Conservation (phyloP, 2,797 vertebrate species). For the Holocentrus rufus region DNA sequence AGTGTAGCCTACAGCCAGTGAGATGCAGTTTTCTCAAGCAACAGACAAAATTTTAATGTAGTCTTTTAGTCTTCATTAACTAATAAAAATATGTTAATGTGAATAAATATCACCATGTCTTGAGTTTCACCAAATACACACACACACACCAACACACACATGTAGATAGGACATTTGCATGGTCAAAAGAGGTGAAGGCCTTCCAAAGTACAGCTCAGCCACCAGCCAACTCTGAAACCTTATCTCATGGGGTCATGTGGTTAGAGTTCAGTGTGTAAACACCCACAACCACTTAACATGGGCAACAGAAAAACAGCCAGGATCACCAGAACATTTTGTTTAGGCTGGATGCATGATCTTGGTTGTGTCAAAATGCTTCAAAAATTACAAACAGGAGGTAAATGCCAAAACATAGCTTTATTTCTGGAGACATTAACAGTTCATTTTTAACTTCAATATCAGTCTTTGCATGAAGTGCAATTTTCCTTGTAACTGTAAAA, state of each 20-base stretch:
- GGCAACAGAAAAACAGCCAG: constrained; percentile 23
- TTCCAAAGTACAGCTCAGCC: constrained; percentile 68
- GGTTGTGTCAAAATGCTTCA: neutral
- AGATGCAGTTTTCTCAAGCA: too few relatives aligned
- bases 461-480: constrained; percentile 40
- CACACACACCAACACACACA: neutral
- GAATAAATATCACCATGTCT: neutral
- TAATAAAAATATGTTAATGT: neutral
- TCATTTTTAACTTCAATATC: constrained; percentile 34
- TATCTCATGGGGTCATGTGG: constrained; percentile 76
- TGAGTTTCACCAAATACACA: neutral
- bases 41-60: too few relatives aligned
- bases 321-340: neutral
- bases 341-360: neutral
- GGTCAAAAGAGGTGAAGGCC: constrained; percentile 66
- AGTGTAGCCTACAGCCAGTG: too few relatives aligned
- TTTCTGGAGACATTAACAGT: constrained; percentile 12
- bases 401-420: neutral
- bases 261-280: constrained; percentile 66
- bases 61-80: too few relatives aligned
- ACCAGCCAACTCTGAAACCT: constrained; percentile 70
- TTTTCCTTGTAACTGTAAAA: constrained; percentile 30
- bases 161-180: constrained; percentile 39
- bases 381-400: neutral
- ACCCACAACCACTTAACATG: constrained; percentile 43